A percentile compares a stretch with the other conserved stretches of the same genome.
Evolutionary conservation across 2,888 invertebrate species (phyloP).

Genomic region (Perizoma flavofasciatum): DNA sequence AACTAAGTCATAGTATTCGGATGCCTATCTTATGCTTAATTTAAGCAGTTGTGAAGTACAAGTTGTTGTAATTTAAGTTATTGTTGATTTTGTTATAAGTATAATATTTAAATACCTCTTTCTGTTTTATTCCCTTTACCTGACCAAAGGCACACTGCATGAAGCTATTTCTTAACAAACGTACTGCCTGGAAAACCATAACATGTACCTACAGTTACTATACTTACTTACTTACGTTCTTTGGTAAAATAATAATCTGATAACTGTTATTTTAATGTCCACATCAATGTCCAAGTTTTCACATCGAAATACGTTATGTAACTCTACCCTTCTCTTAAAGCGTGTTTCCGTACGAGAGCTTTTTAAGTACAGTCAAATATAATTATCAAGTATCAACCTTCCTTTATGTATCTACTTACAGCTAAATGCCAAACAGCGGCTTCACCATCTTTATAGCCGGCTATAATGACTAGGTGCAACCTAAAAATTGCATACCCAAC

Average conservation of each 20-base stretch:
- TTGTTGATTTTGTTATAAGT: conserved; percentile 64
- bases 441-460: too few species aligned
- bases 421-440: too few species aligned
- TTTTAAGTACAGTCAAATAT: too few species aligned
- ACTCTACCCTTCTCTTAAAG: conserved; percentile 17
- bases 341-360: conserved; percentile 6
- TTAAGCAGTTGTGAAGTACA: conserved; percentile 54
- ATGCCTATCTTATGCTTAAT: conserved; percentile 36
- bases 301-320: conserved; percentile 14
- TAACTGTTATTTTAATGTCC: conserved; percentile 1
- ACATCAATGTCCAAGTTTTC: conserved; percentile 12
- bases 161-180: too few species aligned
- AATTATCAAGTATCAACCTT: too few species aligned
- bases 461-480: too few species aligned
- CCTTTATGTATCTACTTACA: too few species aligned
- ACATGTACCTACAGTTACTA: too few species aligned
- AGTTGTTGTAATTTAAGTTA: conserved; percentile 61
- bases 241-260: neutral
- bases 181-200: too few species aligned
- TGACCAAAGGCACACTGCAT: neutral
- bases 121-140: conserved; percentile 17
- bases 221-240: too few species aligned
- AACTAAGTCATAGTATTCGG: conserved; percentile 74
- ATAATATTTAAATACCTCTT: conserved; percentile 49
- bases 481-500: too few species aligned